Evolutionary conservation across 2,113 vertebrate species (phyloP), one percentile per base, ranked within the genome.

Genomic region (Camarhynchus parvulus): DNA sequence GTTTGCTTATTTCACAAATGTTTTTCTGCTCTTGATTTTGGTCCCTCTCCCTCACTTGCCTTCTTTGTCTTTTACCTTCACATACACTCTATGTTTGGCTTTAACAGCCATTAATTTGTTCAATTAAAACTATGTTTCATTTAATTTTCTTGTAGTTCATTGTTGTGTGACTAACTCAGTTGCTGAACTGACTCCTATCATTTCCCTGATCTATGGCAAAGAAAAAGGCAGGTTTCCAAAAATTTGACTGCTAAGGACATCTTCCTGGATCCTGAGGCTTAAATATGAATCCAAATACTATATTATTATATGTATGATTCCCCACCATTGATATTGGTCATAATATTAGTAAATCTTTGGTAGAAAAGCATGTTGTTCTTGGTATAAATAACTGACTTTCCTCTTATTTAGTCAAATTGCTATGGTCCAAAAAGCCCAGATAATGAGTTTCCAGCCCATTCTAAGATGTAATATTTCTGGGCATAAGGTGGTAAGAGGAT

Each of bases 1-100:
- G 58, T 81, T 97, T 95, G 64, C 94, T 63, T 63, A 87, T 63
- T 92, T 82, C 67, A 90, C 27, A 75, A 95, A 30, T 25, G 63
- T 92, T 67, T 55, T 92, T 68, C 87, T 85, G 19, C 23, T 79
- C 30, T 49, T 87, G 2, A 7, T 94, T 80, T 92, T 56, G 13
- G 37, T 75, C 33, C 13, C 15, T 90, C 27, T 85, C 16, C 19
- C 13, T 83, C 11, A 17, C 7, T 8, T 73, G n/a, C 15, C 25
- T 83, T 58, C 41, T 86, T 30, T 55, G 23, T 49, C 21, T 49
- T 85, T 39, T 56, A 42, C 61, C 53, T 80, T 72, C 50, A 64
- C 25, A 66, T 10, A n/a, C 5, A 66, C 15, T 10, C 25, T 37
- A 7, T 44, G 23, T 33, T 33, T 62, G 35, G 19, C 27, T 85